phyloP scores from a whole-genome alignment of 1,140 invertebrate genomes.

The Drosophila repleta region DNA sequence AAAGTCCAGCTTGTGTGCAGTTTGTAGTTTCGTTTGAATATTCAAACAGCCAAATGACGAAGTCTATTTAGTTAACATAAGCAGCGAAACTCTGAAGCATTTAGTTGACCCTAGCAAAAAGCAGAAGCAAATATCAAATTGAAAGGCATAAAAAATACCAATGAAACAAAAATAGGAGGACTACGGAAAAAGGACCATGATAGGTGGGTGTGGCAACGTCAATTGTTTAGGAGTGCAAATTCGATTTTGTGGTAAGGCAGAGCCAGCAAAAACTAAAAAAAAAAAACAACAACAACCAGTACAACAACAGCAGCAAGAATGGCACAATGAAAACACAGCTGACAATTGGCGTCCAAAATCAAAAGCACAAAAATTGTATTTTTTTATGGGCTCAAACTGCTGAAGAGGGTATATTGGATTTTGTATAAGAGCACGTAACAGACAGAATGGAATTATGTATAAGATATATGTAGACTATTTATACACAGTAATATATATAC shows the following conservation, averaged over 20 bases:
- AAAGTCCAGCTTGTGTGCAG: no score
- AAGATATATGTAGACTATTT: no score
- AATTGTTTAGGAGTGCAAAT: slow-evolving; percentile 83
- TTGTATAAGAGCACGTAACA: neutral
- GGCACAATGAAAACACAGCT: slow-evolving; percentile 20
- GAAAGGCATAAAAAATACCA: slow-evolving; percentile 66
- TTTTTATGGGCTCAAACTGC: neutral
- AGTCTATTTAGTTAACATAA: neutral
- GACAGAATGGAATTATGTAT: no score
- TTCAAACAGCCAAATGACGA: neutral
- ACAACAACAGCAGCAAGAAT: slow-evolving; percentile 21
- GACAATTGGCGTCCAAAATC: slow-evolving; percentile 71
- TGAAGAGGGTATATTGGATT: neutral
- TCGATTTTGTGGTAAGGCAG: slow-evolving; percentile 77
- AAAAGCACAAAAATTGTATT: slow-evolving; percentile 35
- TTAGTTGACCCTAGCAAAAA: slow-evolving; percentile 56
- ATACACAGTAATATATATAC: no score
- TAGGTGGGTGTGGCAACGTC: slow-evolving; percentile 57
- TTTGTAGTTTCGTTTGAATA: neutral
- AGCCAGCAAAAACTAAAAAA: neutral
- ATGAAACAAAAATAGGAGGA: slow-evolving; percentile 15
- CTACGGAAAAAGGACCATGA: slow-evolving; percentile 21
- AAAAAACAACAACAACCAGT: slow-evolving; percentile 17
- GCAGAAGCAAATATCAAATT: slow-evolving; percentile 66
- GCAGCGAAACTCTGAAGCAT: slow-evolving; percentile 4